phyloP scores from a whole-genome alignment of 2,888 invertebrate species.

The Pseudanteris insignis region DNA sequence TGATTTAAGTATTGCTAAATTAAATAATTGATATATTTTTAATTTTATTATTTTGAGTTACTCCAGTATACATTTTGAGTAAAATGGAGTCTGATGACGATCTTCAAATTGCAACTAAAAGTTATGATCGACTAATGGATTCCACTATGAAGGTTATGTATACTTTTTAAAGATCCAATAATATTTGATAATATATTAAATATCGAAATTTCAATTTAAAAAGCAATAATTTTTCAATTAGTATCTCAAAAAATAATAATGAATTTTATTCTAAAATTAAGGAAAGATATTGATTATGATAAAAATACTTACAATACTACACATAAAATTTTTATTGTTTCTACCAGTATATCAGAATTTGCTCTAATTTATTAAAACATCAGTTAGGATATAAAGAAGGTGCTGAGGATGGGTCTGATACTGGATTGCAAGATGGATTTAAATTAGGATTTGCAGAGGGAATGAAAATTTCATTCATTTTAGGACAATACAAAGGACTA shows the following conservation, averaged over 20 bases:
- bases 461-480: constrained; percentile 70
- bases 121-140: constrained; percentile 53
- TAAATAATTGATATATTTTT: no score
- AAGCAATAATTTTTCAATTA: constrained; percentile 1
- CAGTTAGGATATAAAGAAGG: constrained; percentile 78
- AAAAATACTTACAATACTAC: no score
- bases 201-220: neutral
- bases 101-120: constrained; percentile 54
- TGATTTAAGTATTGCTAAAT: no score
- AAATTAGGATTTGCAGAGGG: constrained; percentile 76
- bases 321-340: constrained; percentile 3
- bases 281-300: no score
- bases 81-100: constrained; percentile 46
- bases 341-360: no score
- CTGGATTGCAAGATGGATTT: constrained; percentile 76
- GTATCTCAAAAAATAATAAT: no score
- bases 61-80: no score
- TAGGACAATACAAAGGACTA: constrained; percentile 69
- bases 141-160: constrained; percentile 50
- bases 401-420: constrained; percentile 72
- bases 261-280: no score
- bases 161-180: neutral
- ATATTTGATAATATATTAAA: no score
- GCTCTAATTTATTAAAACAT: neutral
- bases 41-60: no score